Conservation (phyloP, 1,140 invertebrate species). For the Drosophila busckii region DNA sequence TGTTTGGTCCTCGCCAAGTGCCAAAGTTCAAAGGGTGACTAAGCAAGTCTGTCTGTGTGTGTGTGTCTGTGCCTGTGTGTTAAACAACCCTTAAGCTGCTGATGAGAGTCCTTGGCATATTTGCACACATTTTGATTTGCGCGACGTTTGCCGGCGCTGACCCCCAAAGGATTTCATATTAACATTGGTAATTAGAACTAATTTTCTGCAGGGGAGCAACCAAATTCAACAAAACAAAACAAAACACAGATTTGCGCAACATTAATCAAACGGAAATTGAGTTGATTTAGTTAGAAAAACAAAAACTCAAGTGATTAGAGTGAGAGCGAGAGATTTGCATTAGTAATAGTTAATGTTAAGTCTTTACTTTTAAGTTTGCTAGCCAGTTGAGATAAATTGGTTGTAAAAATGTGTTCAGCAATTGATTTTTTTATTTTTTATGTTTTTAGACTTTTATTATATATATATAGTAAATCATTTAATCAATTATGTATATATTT, state of each 20-base stretch:
- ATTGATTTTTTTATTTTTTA: too few species aligned
- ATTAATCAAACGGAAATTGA: slow-evolving; percentile 30
- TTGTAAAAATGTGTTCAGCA: too few species aligned
- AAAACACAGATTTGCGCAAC: slow-evolving; percentile 15
- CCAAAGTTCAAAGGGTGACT: slow-evolving; percentile 58
- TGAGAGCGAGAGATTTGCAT: too few species aligned
- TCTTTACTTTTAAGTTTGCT: too few species aligned
- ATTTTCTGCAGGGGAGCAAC: slow-evolving; percentile 1
- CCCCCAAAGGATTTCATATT: slow-evolving; percentile 55
- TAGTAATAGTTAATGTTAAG: too few species aligned
- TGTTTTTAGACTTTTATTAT: too few species aligned
- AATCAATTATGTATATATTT: too few species aligned
- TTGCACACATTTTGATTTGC: slow-evolving; percentile 49
- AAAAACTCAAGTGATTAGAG: too few species aligned
- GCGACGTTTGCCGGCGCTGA: slow-evolving; percentile 16
- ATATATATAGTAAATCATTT: too few species aligned
- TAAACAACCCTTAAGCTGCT: slow-evolving; percentile 28
- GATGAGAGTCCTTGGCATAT: slow-evolving; percentile 29
- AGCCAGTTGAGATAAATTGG: too few species aligned
- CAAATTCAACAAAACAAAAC: slow-evolving; percentile 15
- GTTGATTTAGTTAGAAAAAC: too few species aligned
- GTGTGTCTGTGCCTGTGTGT: slow-evolving; percentile 1
- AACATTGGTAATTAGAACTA: slow-evolving; percentile 66
- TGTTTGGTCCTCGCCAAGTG: slow-evolving; percentile 16
- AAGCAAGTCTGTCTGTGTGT: background rate